These are phyloP conservation scores for Strongylocentrotus purpuratus DNA, from an alignment of 35 echinoderm and acorn worm genomes.

Conservation along the genomic window DNA sequence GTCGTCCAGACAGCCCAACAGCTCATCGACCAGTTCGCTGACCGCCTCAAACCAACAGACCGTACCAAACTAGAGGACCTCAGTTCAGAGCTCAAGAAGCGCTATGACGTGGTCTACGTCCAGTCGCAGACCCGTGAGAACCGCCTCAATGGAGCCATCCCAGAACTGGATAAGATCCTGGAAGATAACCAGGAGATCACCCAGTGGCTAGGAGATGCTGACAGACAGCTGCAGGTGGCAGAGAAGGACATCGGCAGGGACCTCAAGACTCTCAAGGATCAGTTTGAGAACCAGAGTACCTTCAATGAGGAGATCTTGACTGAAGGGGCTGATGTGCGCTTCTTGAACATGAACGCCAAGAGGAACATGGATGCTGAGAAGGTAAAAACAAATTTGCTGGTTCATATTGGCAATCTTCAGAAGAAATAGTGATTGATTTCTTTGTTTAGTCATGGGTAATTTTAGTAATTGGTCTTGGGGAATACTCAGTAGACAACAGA, in stretches of 20 bases:
- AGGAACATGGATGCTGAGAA: constrained; percentile 76
- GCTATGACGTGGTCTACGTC: constrained; percentile 86
- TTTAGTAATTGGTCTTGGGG: too few species aligned
- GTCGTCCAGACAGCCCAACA: constrained; percentile 75
- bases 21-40: constrained; percentile 68
- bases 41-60: constrained; percentile 61
- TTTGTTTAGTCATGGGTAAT: too few species aligned
- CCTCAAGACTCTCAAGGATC: constrained; percentile 70
- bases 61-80: constrained; percentile 75
- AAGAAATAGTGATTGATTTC: too few species aligned
- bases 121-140: constrained; percentile 92
- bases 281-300: constrained; percentile 63
- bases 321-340: constrained; percentile 79
- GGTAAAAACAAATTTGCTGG: constrained; percentile 22
- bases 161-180: constrained; percentile 74
- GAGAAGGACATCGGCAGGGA: constrained; percentile 73
- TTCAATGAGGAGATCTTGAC: constrained; percentile 87
- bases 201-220: constrained; percentile 65
- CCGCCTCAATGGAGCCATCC: constrained; percentile 64
- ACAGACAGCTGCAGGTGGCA: constrained; percentile 59
- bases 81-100: constrained; percentile 70
- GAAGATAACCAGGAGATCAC: constrained; percentile 57
- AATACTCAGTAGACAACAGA: too few species aligned
- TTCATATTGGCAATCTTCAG: too few species aligned
- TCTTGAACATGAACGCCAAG: constrained; percentile 94